Base-by-base conservation (phyloP, 2,888 invertebrate species). In the Lumbricus terrestris region DNA sequence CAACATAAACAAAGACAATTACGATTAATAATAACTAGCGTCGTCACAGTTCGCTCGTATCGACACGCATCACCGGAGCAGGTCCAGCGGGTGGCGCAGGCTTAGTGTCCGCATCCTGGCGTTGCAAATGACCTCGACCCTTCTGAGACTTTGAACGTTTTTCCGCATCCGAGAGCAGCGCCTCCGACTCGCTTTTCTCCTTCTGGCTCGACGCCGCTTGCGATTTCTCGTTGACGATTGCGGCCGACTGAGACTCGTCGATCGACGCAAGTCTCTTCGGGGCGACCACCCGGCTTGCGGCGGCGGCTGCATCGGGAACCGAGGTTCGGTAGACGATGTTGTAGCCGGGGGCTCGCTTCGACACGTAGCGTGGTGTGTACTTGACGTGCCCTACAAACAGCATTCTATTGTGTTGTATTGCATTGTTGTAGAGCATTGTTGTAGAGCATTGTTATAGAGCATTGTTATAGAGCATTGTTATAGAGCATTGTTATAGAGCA, bases 221-320 rank as follows among this genome's bases (percentile, higher is more conserved):
- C 6, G 85, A 85, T n/a, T 4, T 85, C 15, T 85, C 85, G 35
- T 85, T 37, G 35, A 85, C 85, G 20, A 85, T 33, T 23, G 85
- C 16, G 35, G 85, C 85, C 23, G 85, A 35, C 85, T 85, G 85
- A 23, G 85, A 35, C 35, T 85, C 85, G 85, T 85, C 85, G 85
- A 85, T 85, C 6, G 85, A 85, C 3, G 85, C 20, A 34, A 85
- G 85, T 37, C 85, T 34, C 34, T 18, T 34, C 16, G 34, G 34
- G 35, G 18, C 18, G 18, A 13, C 85, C 20, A 13, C 85, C 20
- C 20, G 1, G 35, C 20, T 35, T 0, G 29, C 20, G 20, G 34
- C 35, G 0, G 35, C 83, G 0, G 82, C 82, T 15, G 33, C 85
- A 6, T 34, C 35, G 37, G 85, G 85, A 15, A 37, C 85, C 2